These are phyloP conservation scores for Galleria mellonella DNA, from an alignment of 1,140 invertebrate genomes.

Conservation along the genomic window DNA sequence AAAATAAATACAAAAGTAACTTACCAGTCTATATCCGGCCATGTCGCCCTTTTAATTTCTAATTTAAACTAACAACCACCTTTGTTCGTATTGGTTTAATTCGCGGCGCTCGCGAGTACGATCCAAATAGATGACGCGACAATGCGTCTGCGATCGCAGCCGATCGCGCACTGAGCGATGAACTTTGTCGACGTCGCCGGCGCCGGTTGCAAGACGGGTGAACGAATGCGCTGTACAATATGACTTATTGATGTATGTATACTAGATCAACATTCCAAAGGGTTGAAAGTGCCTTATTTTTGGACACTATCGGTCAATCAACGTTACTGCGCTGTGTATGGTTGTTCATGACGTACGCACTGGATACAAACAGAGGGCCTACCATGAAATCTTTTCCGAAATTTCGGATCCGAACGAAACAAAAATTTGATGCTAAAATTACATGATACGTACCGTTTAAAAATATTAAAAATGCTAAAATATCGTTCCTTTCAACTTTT, in stretches of 20 bases:
- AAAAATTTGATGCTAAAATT: too few relatives aligned
- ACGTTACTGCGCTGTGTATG: not conserved
- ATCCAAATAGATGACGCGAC: conserved; percentile 10
- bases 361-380: not conserved
- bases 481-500: too few relatives aligned
- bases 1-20: conserved; percentile 17
- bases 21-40: conserved; percentile 40
- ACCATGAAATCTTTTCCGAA: too few relatives aligned
- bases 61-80: conserved; percentile 50
- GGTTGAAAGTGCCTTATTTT: conserved; percentile 51
- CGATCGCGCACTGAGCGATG: conserved; percentile 59
- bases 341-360: not conserved
- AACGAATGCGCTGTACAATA: conserved; percentile 42
- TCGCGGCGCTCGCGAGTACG: conserved; percentile 13
- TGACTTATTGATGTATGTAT: conserved; percentile 17
- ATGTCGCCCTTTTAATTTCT: conserved; percentile 46
- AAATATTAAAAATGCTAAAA: too few relatives aligned
- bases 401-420: too few relatives aligned
- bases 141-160: conserved; percentile 38
- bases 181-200: conserved; percentile 42
- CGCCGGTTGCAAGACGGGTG: conserved; percentile 29
- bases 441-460: too few relatives aligned
- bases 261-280: conserved; percentile 47
- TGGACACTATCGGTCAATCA: conserved; percentile 39
- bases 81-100: conserved; percentile 38